Base-by-base conservation (phyloP, 2,888 invertebrate genomes). In the Pyrochroa serraticornis region DNA sequence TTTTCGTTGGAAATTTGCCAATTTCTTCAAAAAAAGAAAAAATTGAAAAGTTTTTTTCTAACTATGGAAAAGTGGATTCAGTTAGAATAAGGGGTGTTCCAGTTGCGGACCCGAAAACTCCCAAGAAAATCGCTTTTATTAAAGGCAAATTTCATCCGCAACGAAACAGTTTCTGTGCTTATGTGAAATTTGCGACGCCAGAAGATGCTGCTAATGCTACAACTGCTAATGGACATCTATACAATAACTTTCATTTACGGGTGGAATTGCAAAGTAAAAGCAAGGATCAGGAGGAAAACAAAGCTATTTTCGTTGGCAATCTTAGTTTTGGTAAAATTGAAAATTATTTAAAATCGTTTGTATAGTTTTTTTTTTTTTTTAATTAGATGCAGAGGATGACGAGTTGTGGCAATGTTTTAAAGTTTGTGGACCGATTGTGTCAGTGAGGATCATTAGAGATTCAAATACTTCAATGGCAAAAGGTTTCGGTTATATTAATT, bases 401-500 rank as follows among this genome's bases (percentile, higher is more conserved):
- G 82, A 82, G 0, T 56, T 93, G 0, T 82, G 90, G 77, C 78
- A 82, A 6, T 80, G 85, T 62, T 93, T 93, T 71, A 78, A 82
- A 37, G 79, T 82, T n/a, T 92, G 91, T 72, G 93, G 93, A 0
- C 80, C 82, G 43, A 88, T 93, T 34, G 80, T 82, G 2, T 85
- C 85, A 6, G 86, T 93, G 0, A 81, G 92, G 60, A 80, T 93
- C 39, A 77, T 93, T 0, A 80, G 90, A 70, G 90, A 93, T 71
- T 80, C 80, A 46, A 78, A 79, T 44, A 89, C 90, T 0, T 88
- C 89, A 58, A 81, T 88, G 3, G 88, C 91, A 1, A 91, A 88
- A 84, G 93, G 89, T 35, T 87, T 92, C 71, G 92, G 88, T 13
- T 93, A 88, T 71, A 84, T 93, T 0, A 89, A 89, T 75, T 93